A percentile compares a stretch with the other conserved stretches of the same genome.
Conservation (phyloP, 2,888 invertebrate genomes). For the Synanthedon vespiformis region DNA sequence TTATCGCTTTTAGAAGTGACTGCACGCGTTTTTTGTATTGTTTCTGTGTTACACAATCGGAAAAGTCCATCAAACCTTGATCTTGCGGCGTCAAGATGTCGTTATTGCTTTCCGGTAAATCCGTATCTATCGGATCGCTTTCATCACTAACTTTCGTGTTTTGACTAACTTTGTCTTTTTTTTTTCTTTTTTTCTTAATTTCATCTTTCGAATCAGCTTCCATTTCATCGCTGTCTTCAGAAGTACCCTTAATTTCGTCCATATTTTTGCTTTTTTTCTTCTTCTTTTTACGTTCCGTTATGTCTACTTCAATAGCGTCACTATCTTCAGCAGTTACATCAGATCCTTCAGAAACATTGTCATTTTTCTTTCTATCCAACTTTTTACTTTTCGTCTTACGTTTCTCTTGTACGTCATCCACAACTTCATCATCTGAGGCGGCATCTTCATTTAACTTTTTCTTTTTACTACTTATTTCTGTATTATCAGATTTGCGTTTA, state of each 20-base stretch:
- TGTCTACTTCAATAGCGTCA: conserved; percentile 7
- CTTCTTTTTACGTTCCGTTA: conserved; percentile 8
- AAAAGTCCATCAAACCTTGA: conserved; percentile 33
- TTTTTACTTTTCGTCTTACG: conserved; percentile 2
- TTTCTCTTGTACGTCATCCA: conserved; percentile 6
- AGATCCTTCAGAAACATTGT: too few species aligned
- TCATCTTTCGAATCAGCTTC: conserved; percentile 5
- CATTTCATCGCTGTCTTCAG: conserved; percentile 5
- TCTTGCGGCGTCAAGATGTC: conserved; percentile 37
- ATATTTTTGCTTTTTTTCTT: conserved; percentile 8
- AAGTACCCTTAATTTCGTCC: conserved; percentile 7
- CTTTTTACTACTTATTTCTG: conserved; percentile 12
- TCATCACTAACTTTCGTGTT: conserved; percentile 23
- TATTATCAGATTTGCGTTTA: conserved; percentile 10
- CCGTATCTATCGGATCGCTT: conserved; percentile 48
- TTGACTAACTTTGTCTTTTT: conserved; percentile 4
- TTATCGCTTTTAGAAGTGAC: conserved; percentile 32
- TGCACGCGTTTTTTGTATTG: conserved; percentile 35
- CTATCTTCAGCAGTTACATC: conserved; percentile 3
- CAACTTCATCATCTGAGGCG: conserved; percentile 1
- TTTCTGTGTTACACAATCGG: conserved; percentile 33
- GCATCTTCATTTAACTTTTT: conserved; percentile 6
- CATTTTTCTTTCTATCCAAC: conserved; percentile 8
- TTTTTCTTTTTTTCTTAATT: conserved; percentile 4
- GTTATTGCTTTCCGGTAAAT: conserved; percentile 29